phyloP scores from a whole-genome alignment of 1,140 invertebrate species.

The Akabosia matsudoensis region DNA sequence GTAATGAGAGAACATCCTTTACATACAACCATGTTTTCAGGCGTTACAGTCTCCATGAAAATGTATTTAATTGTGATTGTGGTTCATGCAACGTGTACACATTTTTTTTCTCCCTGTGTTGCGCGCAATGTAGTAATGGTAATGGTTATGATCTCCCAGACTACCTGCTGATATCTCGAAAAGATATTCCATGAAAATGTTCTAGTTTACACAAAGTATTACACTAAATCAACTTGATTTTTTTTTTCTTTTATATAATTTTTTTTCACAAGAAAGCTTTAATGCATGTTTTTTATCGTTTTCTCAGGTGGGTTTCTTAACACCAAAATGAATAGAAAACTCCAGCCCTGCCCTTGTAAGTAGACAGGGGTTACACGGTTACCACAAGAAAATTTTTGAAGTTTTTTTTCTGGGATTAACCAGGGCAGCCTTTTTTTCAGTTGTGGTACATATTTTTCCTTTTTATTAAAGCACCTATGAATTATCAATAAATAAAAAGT shows the following conservation, averaged over 20 bases:
- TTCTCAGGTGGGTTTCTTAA: constrained; percentile 28
- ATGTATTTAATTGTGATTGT: too few species aligned
- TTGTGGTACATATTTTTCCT: neutral
- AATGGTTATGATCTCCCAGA: too few species aligned
- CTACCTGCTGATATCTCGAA: neutral
- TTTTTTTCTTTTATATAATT: too few species aligned
- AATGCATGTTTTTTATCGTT: constrained; percentile 11
- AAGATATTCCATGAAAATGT: constrained; percentile 17
- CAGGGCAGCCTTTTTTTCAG: neutral
- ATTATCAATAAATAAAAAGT: too few species aligned
- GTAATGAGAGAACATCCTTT: constrained; percentile 3
- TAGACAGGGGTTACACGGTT: neutral
- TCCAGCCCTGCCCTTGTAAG: neutral
- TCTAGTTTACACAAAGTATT: constrained; percentile 22
- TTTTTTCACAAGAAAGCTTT: constrained; percentile 14
- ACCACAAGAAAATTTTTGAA: neutral
- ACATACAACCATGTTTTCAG: constrained; percentile 1
- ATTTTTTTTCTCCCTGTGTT: too few species aligned
- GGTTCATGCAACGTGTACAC: too few species aligned
- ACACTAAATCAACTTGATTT: constrained; percentile 25
- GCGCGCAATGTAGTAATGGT: too few species aligned
- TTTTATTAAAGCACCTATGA: too few species aligned
- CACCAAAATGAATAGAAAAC: constrained; percentile 21
- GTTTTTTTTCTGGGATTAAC: constrained; percentile 8
- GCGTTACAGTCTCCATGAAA: neutral